These are phyloP conservation scores for Leptobrachium leishanense DNA, from an alignment of 2,113 vertebrate genomes.

Conservation along the genomic window DNA sequence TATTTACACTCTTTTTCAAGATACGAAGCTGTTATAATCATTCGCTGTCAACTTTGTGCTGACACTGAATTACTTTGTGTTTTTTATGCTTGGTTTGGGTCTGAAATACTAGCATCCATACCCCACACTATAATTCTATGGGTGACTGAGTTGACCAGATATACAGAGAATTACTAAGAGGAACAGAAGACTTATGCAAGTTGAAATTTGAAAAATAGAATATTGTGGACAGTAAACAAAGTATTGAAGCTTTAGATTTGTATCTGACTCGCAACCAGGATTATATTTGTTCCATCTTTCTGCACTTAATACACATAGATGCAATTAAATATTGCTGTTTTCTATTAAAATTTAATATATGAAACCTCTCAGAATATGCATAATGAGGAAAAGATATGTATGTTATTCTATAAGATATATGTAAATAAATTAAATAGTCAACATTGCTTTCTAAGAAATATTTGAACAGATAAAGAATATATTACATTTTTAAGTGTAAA, in stretches of 20 bases:
- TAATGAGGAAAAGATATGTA: too few species aligned
- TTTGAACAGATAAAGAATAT: too few species aligned
- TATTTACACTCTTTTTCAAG: slow-evolving; percentile 87
- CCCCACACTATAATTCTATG: slow-evolving; percentile 70
- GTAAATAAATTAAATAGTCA: too few species aligned
- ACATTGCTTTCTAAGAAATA: too few species aligned
- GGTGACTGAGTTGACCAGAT: slow-evolving; percentile 71
- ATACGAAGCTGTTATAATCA: slow-evolving; percentile 85
- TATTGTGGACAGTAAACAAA: slow-evolving; percentile 70
- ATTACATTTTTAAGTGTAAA: too few species aligned
- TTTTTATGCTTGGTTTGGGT: slow-evolving; percentile 76
- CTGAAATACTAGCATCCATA: slow-evolving; percentile 72
- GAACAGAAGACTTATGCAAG: slow-evolving; percentile 64
- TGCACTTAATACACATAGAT: slow-evolving; percentile 60
- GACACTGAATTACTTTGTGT: slow-evolving; percentile 81
- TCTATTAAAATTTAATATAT: slow-evolving; percentile 19
- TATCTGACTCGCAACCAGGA: slow-evolving; percentile 63
- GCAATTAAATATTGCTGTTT: slow-evolving; percentile 56
- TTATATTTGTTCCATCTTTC: slow-evolving; percentile 60
- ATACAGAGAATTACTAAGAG: slow-evolving; percentile 62
- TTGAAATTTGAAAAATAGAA: slow-evolving; percentile 69
- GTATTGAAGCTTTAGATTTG: slow-evolving; percentile 62
- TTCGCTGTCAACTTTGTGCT: slow-evolving; percentile 87
- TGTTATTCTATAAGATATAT: too few species aligned
- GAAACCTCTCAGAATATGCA: neutral